Evolutionary conservation across 2,113 vertebrate genomes (phyloP).

Genomic region (Formicarius rufipectus): DNA sequence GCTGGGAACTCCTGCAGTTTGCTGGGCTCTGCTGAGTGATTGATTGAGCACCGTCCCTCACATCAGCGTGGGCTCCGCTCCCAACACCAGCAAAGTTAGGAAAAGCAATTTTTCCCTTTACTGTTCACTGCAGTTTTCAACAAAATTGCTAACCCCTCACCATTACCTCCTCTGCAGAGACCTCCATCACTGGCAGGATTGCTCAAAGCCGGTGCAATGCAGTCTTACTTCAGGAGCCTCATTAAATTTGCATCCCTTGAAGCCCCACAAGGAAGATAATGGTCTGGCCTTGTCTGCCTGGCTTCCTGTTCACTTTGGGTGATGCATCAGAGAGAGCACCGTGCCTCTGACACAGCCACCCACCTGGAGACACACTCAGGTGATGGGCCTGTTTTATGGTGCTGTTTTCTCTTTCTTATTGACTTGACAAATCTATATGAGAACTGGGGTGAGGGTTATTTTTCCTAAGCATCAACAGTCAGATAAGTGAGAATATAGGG

Average conservation of each 20-base stretch:
- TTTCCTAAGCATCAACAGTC: neutral
- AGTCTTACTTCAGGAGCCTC: neutral
- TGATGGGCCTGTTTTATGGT: neutral
- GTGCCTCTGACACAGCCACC: neutral
- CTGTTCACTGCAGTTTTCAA: neutral
- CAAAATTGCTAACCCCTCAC: neutral
- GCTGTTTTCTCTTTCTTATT: neutral
- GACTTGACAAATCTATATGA: neutral
- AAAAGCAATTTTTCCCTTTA: neutral
- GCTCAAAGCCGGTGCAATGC: neutral
- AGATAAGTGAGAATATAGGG: neutral
- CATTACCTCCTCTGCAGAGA: neutral
- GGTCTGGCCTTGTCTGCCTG: slow-evolving; percentile 8
- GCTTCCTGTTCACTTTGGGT: neutral
- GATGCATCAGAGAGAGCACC: neutral
- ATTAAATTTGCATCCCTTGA: slow-evolving; percentile 33
- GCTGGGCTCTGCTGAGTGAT: neutral
- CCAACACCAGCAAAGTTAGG: neutral
- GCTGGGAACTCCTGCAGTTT: neutral
- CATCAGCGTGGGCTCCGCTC: neutral
- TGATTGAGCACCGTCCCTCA: neutral
- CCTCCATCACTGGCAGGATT: neutral
- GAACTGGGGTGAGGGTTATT: neutral
- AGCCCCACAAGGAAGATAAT: neutral
- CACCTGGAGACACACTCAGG: neutral